Evolutionary conservation across 1,140 invertebrate genomes (phyloP).

Genomic region (Phymastichus coffea): DNA sequence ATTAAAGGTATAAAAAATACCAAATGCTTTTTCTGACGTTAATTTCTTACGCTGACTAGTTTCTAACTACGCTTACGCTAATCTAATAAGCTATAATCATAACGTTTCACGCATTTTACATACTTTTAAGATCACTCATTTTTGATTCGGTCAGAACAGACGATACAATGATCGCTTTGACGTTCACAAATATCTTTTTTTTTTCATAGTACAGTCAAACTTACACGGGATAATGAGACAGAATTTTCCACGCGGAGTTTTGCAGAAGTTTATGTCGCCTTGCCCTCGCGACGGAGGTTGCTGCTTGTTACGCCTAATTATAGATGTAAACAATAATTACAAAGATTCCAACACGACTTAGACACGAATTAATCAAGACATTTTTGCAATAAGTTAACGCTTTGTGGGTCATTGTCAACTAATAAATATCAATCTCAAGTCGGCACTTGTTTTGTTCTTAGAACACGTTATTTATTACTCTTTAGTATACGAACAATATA

Average conservation of each 20-base stretch:
- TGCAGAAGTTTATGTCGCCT: too few relatives aligned
- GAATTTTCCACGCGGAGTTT: too few relatives aligned
- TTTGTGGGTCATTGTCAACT: slow-evolving; percentile 19
- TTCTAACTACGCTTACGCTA: too few relatives aligned
- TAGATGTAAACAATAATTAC: slow-evolving; percentile 9
- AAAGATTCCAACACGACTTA: neutral
- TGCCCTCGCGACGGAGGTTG: neutral
- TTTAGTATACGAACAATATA: neutral
- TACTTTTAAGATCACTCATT: too few relatives aligned
- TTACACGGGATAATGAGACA: too few relatives aligned
- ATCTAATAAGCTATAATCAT: too few relatives aligned
- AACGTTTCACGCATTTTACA: too few relatives aligned
- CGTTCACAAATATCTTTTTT: neutral
- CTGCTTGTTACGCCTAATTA: neutral
- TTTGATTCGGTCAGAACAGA: too few relatives aligned
- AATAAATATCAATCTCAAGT: slow-evolving; percentile 19
- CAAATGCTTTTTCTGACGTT: too few relatives aligned
- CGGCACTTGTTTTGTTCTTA: slow-evolving; percentile 7
- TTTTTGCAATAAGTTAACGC: slow-evolving; percentile 2
- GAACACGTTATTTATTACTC: neutral
- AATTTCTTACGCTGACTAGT: too few relatives aligned
- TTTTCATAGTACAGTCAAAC: neutral
- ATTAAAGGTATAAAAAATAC: too few relatives aligned
- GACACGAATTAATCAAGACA: slow-evolving; percentile 3
- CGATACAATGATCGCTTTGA: too few relatives aligned